Percentiles rank a stretch among this genome's conserved stretches.
These are phyloP conservation scores for Halocynthia roretzi DNA, from an alignment of 23 tunicate genomes.

Conservation along the genomic window DNA sequence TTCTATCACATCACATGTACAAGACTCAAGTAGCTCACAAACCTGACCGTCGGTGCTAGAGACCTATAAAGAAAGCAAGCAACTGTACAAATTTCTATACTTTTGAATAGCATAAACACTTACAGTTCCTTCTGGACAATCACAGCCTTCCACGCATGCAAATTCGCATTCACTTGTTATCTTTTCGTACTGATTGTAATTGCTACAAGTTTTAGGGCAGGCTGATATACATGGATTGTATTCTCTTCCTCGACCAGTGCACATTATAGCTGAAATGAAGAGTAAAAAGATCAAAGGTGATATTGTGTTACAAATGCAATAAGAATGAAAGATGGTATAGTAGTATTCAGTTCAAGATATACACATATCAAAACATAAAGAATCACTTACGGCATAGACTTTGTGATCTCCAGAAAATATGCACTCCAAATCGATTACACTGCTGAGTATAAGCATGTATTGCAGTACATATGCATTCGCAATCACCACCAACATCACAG, in stretches of 20 bases:
- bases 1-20: constrained; percentile 86
- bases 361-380: background rate
- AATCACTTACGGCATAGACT: constrained; percentile 85
- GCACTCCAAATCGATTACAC: constrained; percentile 98
- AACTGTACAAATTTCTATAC: background rate
- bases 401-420: constrained; percentile 98
- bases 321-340: background rate
- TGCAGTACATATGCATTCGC: constrained; percentile 97
- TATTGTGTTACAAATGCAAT: background rate
- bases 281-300: background rate
- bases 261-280: constrained; percentile 71
- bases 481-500: constrained; percentile 91
- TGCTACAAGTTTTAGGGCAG: constrained; percentile 94
- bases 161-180: constrained; percentile 67
- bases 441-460: constrained; percentile 98
- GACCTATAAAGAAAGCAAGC: constrained; percentile 30
- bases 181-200: constrained; percentile 76
- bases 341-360: background rate
- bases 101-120: background rate
- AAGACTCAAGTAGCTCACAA: constrained; percentile 70
- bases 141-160: constrained; percentile 97
- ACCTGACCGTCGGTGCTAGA: constrained; percentile 86
- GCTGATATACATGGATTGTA: constrained; percentile 99
- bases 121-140: constrained; percentile 88
- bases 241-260: constrained; percentile 78